Evolutionary conservation across 2,797 vertebrate species (phyloP).

Genomic region (Serranus cabrilla): DNA sequence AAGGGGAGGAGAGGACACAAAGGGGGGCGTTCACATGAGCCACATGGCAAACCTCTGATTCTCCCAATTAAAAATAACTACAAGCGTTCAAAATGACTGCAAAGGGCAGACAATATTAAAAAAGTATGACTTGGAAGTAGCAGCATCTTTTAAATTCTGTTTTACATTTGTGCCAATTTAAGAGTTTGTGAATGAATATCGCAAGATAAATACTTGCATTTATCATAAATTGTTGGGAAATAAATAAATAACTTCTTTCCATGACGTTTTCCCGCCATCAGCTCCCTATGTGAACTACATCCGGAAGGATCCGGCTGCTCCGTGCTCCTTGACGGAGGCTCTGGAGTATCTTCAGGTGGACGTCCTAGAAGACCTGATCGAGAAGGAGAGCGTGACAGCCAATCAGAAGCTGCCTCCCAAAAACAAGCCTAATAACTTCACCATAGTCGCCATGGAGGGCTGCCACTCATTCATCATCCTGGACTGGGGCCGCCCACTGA

Average conservation of each 20-base stretch:
- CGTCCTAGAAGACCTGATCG: conserved; percentile 89
- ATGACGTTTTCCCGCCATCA: conserved; percentile 66
- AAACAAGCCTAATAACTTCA: conserved; percentile 93
- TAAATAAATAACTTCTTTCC: neutral
- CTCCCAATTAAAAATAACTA: neutral
- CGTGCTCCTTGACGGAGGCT: conserved; percentile 96
- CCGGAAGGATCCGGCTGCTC: conserved; percentile 92
- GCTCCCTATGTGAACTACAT: conserved; percentile 97
- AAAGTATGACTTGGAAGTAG: neutral
- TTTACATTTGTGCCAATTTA: neutral
- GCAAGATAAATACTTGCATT: neutral
- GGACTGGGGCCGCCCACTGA: conserved; percentile 94
- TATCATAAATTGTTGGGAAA: neutral
- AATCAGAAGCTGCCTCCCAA: conserved; percentile 86
- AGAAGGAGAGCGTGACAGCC: conserved; percentile 83
- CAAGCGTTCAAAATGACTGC: conserved; percentile 7
- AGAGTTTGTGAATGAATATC: neutral
- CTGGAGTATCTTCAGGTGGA: conserved; percentile 97
- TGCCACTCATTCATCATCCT: conserved; percentile 99
- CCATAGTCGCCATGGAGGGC: conserved; percentile 96
- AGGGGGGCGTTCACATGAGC: conserved; percentile 19
- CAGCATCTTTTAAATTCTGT: neutral
- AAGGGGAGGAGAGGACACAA: conserved; percentile 15
- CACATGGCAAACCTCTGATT: neutral
- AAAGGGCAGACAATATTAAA: neutral